Conservation (phyloP, 1,140 invertebrate genomes). For the Zelostemma sp. region DNA sequence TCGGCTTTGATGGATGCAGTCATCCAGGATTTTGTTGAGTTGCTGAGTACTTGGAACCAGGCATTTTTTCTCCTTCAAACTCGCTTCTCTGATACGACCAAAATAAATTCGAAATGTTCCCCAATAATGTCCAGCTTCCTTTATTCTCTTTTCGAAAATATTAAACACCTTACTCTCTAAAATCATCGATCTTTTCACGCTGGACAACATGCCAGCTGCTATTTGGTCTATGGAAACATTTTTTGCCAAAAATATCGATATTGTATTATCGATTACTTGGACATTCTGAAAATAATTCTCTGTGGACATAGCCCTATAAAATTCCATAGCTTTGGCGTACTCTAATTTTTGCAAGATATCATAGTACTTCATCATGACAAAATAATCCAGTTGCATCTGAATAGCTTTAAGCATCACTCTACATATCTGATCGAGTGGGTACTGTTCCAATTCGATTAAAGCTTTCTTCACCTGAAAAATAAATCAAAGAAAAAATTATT, state of each 20-base stretch:
- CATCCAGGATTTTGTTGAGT: background rate
- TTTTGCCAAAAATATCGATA: background rate
- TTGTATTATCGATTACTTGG: background rate
- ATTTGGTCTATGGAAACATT: background rate
- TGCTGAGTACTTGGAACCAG: background rate
- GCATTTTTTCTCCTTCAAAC: background rate
- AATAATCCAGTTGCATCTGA: background rate
- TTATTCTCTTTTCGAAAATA: background rate
- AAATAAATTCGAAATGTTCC: background rate
- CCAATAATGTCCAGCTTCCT: background rate
- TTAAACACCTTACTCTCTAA: background rate
- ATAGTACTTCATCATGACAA: background rate
- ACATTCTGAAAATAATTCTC: background rate
- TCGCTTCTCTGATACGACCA: background rate
- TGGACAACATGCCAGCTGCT: background rate
- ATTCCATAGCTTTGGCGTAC: background rate
- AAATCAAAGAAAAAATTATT: background rate
- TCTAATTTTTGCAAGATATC: background rate
- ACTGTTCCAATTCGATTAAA: background rate
- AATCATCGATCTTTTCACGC: background rate
- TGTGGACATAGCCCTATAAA: background rate
- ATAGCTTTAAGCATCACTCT: background rate
- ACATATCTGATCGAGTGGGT: background rate
- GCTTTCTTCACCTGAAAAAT: background rate
- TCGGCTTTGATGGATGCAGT: background rate